phyloP scores from a whole-genome alignment of 1,140 invertebrate species.

The Musca domestica region DNA sequence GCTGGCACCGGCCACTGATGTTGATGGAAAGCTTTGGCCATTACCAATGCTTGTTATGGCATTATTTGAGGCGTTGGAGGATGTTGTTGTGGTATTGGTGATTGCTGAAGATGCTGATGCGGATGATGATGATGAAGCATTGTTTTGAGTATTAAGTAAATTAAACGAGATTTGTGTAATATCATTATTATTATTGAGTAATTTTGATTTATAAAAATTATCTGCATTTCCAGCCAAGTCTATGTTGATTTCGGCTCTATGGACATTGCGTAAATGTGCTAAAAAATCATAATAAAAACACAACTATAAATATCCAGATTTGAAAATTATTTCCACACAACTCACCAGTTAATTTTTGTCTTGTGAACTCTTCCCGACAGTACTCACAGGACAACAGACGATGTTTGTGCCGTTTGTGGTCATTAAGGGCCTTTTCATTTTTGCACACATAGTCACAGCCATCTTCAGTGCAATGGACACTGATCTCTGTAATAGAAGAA shows the following conservation, averaged over 20 bases:
- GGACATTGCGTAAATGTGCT: constrained; percentile 24
- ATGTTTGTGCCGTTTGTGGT: constrained; percentile 21
- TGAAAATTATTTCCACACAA: neutral
- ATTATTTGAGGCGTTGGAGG: neutral
- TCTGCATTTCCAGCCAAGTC: constrained; percentile 14
- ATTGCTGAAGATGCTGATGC: neutral
- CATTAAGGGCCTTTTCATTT: constrained; percentile 22
- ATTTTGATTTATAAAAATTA: constrained; percentile 22
- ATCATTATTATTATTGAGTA: constrained; percentile 21
- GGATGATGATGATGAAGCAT: neutral
- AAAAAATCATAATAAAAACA: neutral
- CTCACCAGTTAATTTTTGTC: constrained; percentile 24
- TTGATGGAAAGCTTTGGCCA: neutral
- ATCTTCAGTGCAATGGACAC: constrained; percentile 8
- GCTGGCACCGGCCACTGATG: neutral
- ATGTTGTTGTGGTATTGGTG: constrained; percentile 12
- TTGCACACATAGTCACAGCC: constrained; percentile 21
- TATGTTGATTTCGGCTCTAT: neutral
- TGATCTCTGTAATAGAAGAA: neutral
- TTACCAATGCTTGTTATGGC: neutral
- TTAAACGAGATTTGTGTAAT: constrained; percentile 22
- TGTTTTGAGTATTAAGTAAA: constrained; percentile 20
- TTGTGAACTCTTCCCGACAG: constrained; percentile 13
- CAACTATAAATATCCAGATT: neutral
- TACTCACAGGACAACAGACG: constrained; percentile 23